Evolutionary conservation across 53 echinoderm and acorn worm species (phyloP).

Genomic region (Patiria pectinifera): DNA sequence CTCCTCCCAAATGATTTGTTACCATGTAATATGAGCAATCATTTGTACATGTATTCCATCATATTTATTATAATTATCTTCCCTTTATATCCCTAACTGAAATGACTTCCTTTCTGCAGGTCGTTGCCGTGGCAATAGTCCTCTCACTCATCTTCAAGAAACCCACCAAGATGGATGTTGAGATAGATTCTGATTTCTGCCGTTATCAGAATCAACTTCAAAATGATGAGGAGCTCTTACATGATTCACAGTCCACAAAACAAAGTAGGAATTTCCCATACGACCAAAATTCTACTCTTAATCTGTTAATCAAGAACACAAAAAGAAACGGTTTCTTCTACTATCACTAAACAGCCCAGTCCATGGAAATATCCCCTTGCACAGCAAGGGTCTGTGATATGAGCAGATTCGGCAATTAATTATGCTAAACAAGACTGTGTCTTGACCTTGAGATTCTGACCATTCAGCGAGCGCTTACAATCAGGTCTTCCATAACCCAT

Average conservation of each 20-base stretch:
- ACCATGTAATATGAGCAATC: neutral
- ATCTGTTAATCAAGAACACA: neutral
- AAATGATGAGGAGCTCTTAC: constrained; percentile 75
- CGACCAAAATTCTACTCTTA: neutral
- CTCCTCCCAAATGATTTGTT: neutral
- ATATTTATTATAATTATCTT: neutral
- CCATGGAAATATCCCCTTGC: too few relatives aligned
- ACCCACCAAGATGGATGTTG: constrained; percentile 68
- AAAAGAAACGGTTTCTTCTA: too few relatives aligned
- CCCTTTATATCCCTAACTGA: neutral
- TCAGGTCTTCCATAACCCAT: too few relatives aligned
- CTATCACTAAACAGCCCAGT: too few relatives aligned
- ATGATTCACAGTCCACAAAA: constrained; percentile 42
- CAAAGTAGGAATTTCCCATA: constrained; percentile 10
- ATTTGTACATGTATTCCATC: neutral
- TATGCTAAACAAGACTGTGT: too few relatives aligned
- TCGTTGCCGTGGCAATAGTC: constrained; percentile 71
- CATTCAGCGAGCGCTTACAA: too few relatives aligned
- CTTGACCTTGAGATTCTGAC: too few relatives aligned
- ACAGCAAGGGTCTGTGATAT: too few relatives aligned
- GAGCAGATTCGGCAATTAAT: too few relatives aligned
- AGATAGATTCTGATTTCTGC: constrained; percentile 54
- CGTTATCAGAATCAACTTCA: constrained; percentile 58
- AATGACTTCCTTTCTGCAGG: constrained; percentile 27
- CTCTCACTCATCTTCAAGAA: constrained; percentile 83